Conservation (phyloP, 2,797 vertebrate genomes). For the Luscinia megarhynchos region DNA sequence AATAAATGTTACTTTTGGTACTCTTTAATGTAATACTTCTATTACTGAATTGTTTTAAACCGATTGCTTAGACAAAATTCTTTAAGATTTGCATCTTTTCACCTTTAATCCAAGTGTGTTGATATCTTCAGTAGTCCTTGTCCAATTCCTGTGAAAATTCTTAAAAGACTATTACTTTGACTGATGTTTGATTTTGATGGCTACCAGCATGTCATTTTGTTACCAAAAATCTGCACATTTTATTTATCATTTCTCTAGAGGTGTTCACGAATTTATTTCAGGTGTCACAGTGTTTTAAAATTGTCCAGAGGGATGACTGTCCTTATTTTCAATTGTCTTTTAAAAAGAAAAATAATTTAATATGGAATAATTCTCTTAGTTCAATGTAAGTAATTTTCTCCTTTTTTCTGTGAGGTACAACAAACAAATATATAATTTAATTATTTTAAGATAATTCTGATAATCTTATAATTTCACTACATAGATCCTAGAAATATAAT, state of each 20-base stretch:
- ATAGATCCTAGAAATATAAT: constrained; percentile 48
- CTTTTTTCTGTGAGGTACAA: constrained; percentile 12
- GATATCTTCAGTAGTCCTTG: background rate
- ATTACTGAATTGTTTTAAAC: background rate
- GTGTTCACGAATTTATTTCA: constrained; percentile 53
- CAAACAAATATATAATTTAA: constrained; percentile 45
- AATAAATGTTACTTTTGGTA: background rate
- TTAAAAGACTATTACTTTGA: constrained; percentile 45
- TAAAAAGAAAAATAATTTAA: constrained; percentile 54
- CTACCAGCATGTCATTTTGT: constrained; percentile 29
- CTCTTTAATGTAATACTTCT: background rate
- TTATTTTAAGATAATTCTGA: constrained; percentile 8
- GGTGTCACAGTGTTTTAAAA: constrained; percentile 57
- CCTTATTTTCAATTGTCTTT: constrained; percentile 52
- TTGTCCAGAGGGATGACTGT: constrained; percentile 40
- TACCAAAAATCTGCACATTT: constrained; percentile 48
- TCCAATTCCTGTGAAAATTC: constrained; percentile 7
- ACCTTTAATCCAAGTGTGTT: background rate
- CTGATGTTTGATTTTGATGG: constrained; percentile 27
- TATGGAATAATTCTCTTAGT: background rate
- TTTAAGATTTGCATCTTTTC: background rate
- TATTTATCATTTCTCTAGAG: constrained; percentile 50
- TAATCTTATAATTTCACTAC: constrained; percentile 36
- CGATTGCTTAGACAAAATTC: background rate
- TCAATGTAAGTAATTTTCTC: background rate